phyloP scores from a whole-genome alignment of 2,797 vertebrate genomes.

The Protonibea diacanthus region DNA sequence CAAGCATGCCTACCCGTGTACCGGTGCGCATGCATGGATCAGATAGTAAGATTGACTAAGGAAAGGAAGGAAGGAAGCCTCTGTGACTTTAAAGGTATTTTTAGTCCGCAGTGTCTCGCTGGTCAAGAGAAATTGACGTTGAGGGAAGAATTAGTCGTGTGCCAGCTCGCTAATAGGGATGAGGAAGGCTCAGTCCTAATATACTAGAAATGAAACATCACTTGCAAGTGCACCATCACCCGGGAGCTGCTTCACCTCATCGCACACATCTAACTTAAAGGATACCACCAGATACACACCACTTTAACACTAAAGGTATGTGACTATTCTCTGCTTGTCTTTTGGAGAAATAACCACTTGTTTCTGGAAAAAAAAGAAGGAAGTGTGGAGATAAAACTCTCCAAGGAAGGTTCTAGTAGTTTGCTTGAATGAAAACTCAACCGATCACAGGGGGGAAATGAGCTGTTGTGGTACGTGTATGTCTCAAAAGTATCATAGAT shows the following conservation, averaged over 20 bases:
- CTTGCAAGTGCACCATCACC: slow-evolving; percentile 35
- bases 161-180: slow-evolving; percentile 81
- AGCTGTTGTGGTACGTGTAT: background rate
- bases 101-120: slow-evolving; percentile 67
- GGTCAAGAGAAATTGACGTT: slow-evolving; percentile 69
- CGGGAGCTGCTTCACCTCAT: slow-evolving; percentile 37
- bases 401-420: background rate
- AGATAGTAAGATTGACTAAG: slow-evolving; percentile 47
- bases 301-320: slow-evolving; percentile 72
- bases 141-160: slow-evolving; percentile 75
- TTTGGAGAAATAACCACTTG: background rate
- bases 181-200: slow-evolving; percentile 82
- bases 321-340: slow-evolving; percentile 17
- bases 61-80: slow-evolving; percentile 32
- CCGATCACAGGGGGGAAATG: background rate
- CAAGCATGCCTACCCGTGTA: slow-evolving; percentile 17
- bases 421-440: slow-evolving; percentile 8
- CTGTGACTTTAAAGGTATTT: slow-evolving; percentile 83
- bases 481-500: background rate
- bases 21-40: slow-evolving; percentile 14
- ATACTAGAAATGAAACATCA: slow-evolving; percentile 83
- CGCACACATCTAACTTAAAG: slow-evolving; percentile 17
- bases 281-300: slow-evolving; percentile 12
- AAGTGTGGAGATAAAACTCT: slow-evolving; percentile 21
- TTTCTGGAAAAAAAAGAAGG: background rate